Conservation (phyloP, 2,113 vertebrate species). For the Coptodon bakossiorum region DNA sequence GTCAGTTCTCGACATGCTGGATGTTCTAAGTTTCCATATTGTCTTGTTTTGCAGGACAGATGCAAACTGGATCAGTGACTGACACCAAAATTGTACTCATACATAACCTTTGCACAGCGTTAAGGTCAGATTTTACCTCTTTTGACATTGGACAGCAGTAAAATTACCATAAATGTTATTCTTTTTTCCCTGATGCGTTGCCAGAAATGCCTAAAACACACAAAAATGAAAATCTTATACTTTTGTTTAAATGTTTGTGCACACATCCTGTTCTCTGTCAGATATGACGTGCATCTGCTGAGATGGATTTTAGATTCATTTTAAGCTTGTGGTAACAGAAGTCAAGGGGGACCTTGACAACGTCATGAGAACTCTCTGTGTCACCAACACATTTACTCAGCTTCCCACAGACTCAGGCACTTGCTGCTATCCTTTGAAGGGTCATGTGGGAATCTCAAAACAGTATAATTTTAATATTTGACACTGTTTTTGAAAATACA, state of each 20-base stretch:
- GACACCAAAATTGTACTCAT: background rate
- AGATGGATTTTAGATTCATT: background rate
- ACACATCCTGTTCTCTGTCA: background rate
- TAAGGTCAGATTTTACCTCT: rapidly evolving
- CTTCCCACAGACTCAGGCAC: background rate
- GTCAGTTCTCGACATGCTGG: background rate
- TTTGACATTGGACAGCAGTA: background rate
- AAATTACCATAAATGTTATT: background rate
- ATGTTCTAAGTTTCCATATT: background rate
- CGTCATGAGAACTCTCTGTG: background rate
- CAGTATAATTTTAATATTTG: background rate
- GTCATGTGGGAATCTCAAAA: background rate
- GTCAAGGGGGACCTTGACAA: background rate
- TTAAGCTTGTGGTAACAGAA: background rate
- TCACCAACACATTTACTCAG: background rate
- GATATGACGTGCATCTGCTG: rapidly evolving
- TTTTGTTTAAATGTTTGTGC: background rate
- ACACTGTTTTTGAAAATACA: background rate
- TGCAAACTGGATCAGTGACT: background rate
- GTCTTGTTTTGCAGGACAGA: background rate
- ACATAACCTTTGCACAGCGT: background rate
- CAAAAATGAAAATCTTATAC: background rate
- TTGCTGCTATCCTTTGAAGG: background rate
- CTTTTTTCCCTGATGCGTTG: background rate
- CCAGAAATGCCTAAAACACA: rapidly evolving